Evolutionary conservation across 2,888 invertebrate species (phyloP).

Genomic region (Poecilobothrus nobilitatus): DNA sequence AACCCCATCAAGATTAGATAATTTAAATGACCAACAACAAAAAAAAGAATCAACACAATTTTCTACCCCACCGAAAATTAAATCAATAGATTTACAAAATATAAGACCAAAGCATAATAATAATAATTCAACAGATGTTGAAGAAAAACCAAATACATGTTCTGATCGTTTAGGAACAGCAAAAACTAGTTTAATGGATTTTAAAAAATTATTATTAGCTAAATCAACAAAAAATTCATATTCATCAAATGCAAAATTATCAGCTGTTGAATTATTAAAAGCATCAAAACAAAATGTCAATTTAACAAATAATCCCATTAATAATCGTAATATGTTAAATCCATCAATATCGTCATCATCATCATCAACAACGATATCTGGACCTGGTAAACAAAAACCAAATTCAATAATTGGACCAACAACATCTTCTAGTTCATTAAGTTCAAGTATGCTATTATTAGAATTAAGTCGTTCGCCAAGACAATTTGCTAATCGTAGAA

Average conservation of each 20-base stretch:
- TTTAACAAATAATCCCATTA: conserved; percentile 44
- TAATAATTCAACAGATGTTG: conserved; percentile 22
- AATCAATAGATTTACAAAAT: conserved; percentile 33
- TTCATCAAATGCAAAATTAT: conserved; percentile 51
- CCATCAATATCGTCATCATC: conserved; percentile 17
- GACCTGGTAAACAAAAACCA: not conserved
- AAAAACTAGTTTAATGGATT: conserved; percentile 74
- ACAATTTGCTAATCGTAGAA: conserved; percentile 57
- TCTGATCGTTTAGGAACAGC: conserved; percentile 58
- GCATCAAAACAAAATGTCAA: conserved; percentile 46
- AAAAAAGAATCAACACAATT: conserved; percentile 24
- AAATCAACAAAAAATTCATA: conserved; percentile 59
- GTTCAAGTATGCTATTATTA: conserved; percentile 54
- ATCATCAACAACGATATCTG: conserved; percentile 1
- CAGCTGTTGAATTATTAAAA: conserved; percentile 73
- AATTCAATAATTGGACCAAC: conserved; percentile 22
- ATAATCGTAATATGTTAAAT: conserved; percentile 25
- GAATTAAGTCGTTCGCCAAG: conserved; percentile 64
- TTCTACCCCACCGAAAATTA: conserved; percentile 16
- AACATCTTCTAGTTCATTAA: conserved; percentile 24
- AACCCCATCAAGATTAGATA: conserved; percentile 48
- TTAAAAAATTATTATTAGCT: conserved; percentile 69
- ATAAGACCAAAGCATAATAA: conserved; percentile 32
- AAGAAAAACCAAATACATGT: conserved; percentile 47
- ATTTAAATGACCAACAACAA: conserved; percentile 19